Base-by-base conservation (phyloP, 2,113 vertebrate species). In the Anguilla rostrata region DNA sequence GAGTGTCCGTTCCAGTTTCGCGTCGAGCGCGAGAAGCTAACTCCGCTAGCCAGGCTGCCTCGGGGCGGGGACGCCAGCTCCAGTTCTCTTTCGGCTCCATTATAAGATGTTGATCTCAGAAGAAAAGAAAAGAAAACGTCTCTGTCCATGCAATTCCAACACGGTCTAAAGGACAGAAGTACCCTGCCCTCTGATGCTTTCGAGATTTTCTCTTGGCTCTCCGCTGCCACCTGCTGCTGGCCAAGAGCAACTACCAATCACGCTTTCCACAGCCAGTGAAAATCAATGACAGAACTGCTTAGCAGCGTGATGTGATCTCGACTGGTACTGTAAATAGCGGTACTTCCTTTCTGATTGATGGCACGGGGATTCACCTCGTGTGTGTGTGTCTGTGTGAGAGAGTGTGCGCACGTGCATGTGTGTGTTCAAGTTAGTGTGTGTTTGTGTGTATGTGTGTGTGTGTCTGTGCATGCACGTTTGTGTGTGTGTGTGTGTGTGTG, bases 171-270 rank as follows among this genome's bases (percentile, higher is more conserved):
- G 5, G 71, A 75, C 26, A 75, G 71, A 34, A 75, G 34, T 75
- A 9, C n/a, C 34, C 71, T n/a, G 26, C 71, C 26, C n/a, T 75
- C 26, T 34, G 34, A 75, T 29, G 71, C n/a, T 29, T 11, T 75
- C 9, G 3, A 34, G 71, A 5, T 34, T 75, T 34, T 60, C 9
- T 57, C 26, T 85, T 20, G 57, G 78, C 78, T 16, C 46, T 26
- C 29, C 22, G 53, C 49, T 80, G 84, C 84, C 84, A 85, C 71
- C 84, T 85, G 26, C 84, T 80, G 75, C 29, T 53, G 41, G 46
- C 26, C 71, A 34, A 12, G 26, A 75, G 71, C 71, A 75, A 75
- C n/a, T 75, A 75, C 71, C 6, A 1, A 34, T 29, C 2, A 66
- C 26, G 49, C 49, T 66, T 20, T 8, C 18, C 60, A 60, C 57